A percentile compares a stretch with the other conserved stretches of the same genome.
Evolutionary conservation across 2,888 invertebrate species (phyloP).

Genomic region (Agrilus biguttatus): DNA sequence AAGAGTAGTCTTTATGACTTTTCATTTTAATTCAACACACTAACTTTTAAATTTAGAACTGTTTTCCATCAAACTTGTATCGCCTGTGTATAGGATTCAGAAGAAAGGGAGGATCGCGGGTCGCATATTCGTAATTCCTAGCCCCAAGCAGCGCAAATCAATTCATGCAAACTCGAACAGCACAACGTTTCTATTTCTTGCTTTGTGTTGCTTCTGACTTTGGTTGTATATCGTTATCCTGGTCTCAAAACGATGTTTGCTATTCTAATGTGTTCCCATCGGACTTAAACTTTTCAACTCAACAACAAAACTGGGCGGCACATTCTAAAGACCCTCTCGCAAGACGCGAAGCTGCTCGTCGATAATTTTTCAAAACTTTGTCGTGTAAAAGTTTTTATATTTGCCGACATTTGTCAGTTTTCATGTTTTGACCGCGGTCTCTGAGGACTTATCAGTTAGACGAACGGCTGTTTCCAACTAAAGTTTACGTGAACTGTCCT

Average conservation of each 20-base stretch:
- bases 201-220: no score
- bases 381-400: conserved; percentile 26
- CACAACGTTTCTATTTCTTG: conserved; percentile 8
- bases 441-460: conserved; percentile 22
- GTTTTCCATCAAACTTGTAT: no score
- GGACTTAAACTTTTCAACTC: conserved; percentile 25
- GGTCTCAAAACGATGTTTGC: conserved; percentile 24
- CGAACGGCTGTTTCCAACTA: no score
- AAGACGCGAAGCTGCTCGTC: conserved; percentile 26
- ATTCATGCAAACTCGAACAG: conserved; percentile 26
- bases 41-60: no score
- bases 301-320: conserved; percentile 21
- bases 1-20: no score
- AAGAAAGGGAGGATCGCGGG: no score
- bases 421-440: conserved; percentile 26
- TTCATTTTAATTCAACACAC: no score
- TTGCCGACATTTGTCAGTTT: conserved; percentile 27
- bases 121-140: conserved; percentile 13
- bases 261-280: conserved; percentile 25
- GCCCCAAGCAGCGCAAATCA: conserved; percentile 27
- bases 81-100: no score
- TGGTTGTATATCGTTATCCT: conserved; percentile 21
- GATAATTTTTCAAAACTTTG: conserved; percentile 30
- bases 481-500: no score
- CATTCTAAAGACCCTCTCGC: conserved; percentile 7